Evolutionary conservation across 1,140 invertebrate genomes (phyloP).

Genomic region (Scaptomyza hsui): DNA sequence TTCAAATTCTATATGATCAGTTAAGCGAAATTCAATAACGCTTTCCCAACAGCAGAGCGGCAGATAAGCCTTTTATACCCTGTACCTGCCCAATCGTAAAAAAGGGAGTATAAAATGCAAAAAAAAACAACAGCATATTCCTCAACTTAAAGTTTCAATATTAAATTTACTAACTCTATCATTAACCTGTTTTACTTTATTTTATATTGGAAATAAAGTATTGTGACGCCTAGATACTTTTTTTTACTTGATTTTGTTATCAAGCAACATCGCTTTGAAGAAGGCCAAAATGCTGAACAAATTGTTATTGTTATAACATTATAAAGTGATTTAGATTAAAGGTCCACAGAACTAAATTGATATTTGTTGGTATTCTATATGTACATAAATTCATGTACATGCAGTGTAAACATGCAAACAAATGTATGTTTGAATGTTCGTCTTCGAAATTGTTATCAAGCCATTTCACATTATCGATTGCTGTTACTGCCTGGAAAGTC

Average conservation of each 20-base stretch:
- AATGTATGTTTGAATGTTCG: slow-evolving; percentile 1
- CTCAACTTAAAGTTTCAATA: too few species aligned
- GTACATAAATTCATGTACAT: neutral
- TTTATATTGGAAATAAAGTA: neutral
- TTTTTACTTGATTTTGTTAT: slow-evolving; percentile 12
- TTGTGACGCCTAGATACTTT: neutral
- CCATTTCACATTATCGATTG: slow-evolving; percentile 62
- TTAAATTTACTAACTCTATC: neutral
- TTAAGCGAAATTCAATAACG: slow-evolving; percentile 8
- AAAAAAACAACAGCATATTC: too few species aligned
- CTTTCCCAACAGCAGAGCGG: neutral
- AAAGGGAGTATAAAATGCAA: too few species aligned
- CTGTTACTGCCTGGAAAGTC: slow-evolving; percentile 46
- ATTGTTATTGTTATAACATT: slow-evolving; percentile 28
- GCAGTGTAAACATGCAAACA: slow-evolving; percentile 9
- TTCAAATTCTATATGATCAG: neutral
- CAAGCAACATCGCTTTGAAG: slow-evolving; percentile 5
- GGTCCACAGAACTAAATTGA: neutral
- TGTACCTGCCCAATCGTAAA: neutral
- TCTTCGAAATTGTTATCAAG: slow-evolving; percentile 36
- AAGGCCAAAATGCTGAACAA: slow-evolving; percentile 16
- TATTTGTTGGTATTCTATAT: neutral
- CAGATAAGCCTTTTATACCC: neutral
- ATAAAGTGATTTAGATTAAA: slow-evolving; percentile 38
- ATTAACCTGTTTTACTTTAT: neutral